These are phyloP conservation scores for Calonectris borealis DNA, from an alignment of 2,113 vertebrate species.

Conservation along the genomic window DNA sequence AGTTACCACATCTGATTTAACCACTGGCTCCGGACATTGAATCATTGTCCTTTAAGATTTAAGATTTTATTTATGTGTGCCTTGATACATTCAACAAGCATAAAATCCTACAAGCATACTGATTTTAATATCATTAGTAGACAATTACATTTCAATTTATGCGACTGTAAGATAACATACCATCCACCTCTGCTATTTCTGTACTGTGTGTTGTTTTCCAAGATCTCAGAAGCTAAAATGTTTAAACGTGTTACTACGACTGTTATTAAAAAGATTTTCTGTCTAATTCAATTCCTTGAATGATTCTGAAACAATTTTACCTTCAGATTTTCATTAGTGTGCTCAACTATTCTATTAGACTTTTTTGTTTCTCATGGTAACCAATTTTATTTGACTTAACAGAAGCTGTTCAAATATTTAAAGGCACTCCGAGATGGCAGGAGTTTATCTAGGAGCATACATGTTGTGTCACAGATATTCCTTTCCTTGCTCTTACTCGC, in stretches of 20 bases:
- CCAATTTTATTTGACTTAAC: conserved; percentile 61
- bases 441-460: conserved; percentile 66
- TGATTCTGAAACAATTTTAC: conserved; percentile 9
- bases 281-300: not conserved
- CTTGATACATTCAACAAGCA: not conserved
- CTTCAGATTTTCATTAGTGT: not conserved
- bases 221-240: conserved; percentile 3
- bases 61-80: conserved; percentile 11
- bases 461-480: conserved; percentile 62
- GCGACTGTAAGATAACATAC: not conserved
- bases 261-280: conserved; percentile 6
- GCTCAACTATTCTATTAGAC: conserved; percentile 52
- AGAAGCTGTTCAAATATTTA: conserved; percentile 69
- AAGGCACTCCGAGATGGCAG: conserved; percentile 66
- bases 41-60: conserved; percentile 49
- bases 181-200: conserved; percentile 9
- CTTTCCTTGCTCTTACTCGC: conserved; percentile 27
- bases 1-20: conserved; percentile 68
- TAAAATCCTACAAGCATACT: not conserved
- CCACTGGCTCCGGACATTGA: conserved; percentile 42
- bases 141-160: not conserved
- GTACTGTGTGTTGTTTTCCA: not conserved
- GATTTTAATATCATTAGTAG: conserved; percentile 9
- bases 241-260: not conserved
- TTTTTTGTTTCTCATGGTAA: conserved; percentile 71